These are phyloP conservation scores for Oscheius onirici DNA, from an alignment of 2,888 invertebrate genomes.

Conservation along the genomic window DNA sequence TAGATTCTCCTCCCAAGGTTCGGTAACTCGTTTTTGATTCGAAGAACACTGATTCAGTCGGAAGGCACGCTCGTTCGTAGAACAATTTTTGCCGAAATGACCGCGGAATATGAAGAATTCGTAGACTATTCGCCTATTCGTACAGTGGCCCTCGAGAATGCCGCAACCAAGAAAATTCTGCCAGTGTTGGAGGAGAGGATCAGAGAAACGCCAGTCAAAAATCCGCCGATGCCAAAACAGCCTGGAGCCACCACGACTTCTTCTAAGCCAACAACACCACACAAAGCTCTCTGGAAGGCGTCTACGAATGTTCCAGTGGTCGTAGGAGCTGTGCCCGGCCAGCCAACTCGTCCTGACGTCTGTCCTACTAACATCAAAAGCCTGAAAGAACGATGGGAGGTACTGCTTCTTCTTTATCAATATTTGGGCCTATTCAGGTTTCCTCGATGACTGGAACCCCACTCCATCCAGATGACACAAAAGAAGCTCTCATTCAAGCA, in stretches of 20 bases:
- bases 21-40: neutral
- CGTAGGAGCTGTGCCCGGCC: slow-evolving; percentile 43
- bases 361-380: slow-evolving; percentile 43
- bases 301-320: slow-evolving; percentile 50
- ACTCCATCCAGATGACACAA: slow-evolving; percentile 58
- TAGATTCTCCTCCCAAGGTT: neutral
- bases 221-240: slow-evolving; percentile 1
- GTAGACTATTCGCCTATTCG: slow-evolving; percentile 39
- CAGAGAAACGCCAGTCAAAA: neutral
- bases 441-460: slow-evolving; percentile 62
- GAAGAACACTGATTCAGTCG: neutral
- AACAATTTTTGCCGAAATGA: neutral
- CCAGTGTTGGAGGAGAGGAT: slow-evolving; percentile 44
- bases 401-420: neutral
- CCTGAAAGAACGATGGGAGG: slow-evolving; percentile 55
- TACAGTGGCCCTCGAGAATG: slow-evolving; percentile 38
- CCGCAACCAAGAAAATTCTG: slow-evolving; percentile 37
- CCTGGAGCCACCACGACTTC: slow-evolving; percentile 6
- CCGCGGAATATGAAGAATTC: no score
- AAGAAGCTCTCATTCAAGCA: slow-evolving; percentile 50
- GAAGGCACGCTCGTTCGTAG: neutral
- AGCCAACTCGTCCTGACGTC: slow-evolving; percentile 42
- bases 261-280: neutral
- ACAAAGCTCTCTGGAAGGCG: slow-evolving; percentile 51
- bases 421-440: slow-evolving; percentile 35